These are phyloP conservation scores for Drosophila sproati DNA, from an alignment of 1,140 invertebrate species.

Conservation along the genomic window DNA sequence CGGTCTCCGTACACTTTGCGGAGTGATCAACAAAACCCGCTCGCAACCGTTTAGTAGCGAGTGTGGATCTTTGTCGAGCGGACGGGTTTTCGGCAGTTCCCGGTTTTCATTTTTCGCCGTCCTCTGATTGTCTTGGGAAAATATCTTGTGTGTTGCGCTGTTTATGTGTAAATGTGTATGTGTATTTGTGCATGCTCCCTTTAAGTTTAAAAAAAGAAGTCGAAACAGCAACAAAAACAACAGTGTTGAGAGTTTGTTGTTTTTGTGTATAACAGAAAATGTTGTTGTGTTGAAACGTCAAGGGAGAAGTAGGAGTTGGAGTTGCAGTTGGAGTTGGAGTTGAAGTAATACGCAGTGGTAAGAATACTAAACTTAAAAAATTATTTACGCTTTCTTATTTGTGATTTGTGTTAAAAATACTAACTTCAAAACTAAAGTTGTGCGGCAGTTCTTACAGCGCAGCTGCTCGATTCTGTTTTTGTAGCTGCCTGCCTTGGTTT, in stretches of 20 bases:
- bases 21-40: neutral
- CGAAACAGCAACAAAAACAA: constrained; percentile 47
- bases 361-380: constrained; percentile 8
- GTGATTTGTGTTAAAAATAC: neutral
- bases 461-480: constrained; percentile 28
- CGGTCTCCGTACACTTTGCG: constrained; percentile 32
- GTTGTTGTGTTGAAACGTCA: constrained; percentile 48
- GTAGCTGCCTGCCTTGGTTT: constrained; percentile 36
- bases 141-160: constrained; percentile 56
- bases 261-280: constrained; percentile 77
- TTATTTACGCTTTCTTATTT: neutral
- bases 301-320: constrained; percentile 21
- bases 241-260: constrained; percentile 57
- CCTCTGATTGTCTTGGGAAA: constrained; percentile 73
- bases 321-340: constrained; percentile 32
- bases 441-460: constrained; percentile 16
- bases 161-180: constrained; percentile 21
- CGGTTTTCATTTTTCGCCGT: constrained; percentile 51
- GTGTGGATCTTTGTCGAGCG: constrained; percentile 58
- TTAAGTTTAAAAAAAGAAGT: constrained; percentile 81
- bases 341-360: constrained; percentile 36
- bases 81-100: constrained; percentile 48
- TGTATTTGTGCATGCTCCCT: constrained; percentile 47
- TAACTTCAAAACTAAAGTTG: constrained; percentile 21
- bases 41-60: constrained; percentile 28